Evolutionary conservation across 2,113 vertebrate genomes (phyloP).

Genomic region (Copsychus sechellarum): DNA sequence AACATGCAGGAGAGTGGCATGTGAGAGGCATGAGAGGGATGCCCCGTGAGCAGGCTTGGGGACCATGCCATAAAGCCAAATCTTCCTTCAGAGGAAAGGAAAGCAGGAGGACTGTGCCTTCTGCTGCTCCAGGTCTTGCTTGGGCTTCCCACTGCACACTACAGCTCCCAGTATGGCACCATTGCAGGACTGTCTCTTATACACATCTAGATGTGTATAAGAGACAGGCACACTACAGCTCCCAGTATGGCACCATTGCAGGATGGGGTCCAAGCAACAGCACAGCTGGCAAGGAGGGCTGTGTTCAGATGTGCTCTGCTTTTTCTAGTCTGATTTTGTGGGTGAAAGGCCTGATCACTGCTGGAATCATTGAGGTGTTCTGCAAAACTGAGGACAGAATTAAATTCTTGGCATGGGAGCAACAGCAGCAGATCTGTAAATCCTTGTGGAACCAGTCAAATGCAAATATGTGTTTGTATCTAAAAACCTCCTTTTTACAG

Average conservation of each 20-base stretch:
- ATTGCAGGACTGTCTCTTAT: too few species aligned
- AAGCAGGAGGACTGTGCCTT: neutral
- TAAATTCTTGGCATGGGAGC: neutral
- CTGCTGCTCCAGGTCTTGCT: neutral
- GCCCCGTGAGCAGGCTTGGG: neutral
- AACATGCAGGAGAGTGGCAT: rapidly evolving
- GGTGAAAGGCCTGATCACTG: neutral
- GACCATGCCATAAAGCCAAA: neutral
- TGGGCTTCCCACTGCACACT: neutral
- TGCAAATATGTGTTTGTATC: neutral
- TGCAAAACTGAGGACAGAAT: neutral
- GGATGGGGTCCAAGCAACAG: neutral
- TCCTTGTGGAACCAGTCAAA: neutral
- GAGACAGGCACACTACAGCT: neutral
- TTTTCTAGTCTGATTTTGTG: neutral
- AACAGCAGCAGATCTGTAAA: neutral
- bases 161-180: neutral
- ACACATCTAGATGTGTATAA: too few species aligned
- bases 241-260: neutral
- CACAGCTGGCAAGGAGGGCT: neutral
- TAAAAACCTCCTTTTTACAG: neutral
- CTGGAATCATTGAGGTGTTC: neutral
- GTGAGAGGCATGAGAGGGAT: neutral
- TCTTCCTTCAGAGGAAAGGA: neutral
- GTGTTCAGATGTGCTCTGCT: rapidly evolving